Evolutionary conservation across 2,113 vertebrate species (phyloP).

Genomic region (Eptesicus fuscus): DNA sequence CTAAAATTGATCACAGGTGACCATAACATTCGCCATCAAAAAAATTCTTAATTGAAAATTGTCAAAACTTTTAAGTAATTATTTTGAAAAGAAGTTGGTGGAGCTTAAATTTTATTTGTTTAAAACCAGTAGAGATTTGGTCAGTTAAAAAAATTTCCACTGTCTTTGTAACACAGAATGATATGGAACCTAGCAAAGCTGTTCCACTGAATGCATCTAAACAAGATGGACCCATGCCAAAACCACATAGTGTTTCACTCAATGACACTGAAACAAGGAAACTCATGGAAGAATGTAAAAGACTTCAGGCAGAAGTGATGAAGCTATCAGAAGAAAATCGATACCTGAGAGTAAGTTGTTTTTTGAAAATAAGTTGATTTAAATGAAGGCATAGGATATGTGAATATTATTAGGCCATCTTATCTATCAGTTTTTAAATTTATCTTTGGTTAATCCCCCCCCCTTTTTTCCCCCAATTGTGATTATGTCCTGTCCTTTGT

Average conservation of each 20-base stretch:
- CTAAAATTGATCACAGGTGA: not conserved
- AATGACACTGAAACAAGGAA: constrained; percentile 94
- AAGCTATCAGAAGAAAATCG: constrained; percentile 95
- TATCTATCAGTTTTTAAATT: not conserved
- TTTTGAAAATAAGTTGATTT: not conserved
- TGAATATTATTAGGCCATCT: not conserved
- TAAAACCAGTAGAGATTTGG: constrained; percentile 39
- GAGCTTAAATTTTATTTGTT: constrained; percentile 30
- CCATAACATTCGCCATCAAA: not conserved
- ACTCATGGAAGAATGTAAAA: constrained; percentile 94
- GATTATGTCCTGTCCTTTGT: not conserved
- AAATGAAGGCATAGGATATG: not conserved
- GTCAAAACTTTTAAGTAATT: constrained; percentile 27
- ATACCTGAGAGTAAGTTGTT: constrained; percentile 92
- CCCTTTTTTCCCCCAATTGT: not conserved
- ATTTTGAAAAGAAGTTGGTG: not conserved
- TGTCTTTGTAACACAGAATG: constrained; percentile 86
- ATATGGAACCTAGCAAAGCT: constrained; percentile 89
- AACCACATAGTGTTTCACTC: constrained; percentile 81
- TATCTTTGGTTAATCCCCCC: not conserved
- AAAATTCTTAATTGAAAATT: not conserved
- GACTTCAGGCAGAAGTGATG: constrained; percentile 91
- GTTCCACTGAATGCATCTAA: constrained; percentile 88
- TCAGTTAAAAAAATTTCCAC: constrained; percentile 51
- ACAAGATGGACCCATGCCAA: constrained; percentile 85